Evolutionary conservation across 2,888 invertebrate genomes (phyloP), one percentile per base, ranked within the genome.

Genomic region (Morinoia aosen): DNA sequence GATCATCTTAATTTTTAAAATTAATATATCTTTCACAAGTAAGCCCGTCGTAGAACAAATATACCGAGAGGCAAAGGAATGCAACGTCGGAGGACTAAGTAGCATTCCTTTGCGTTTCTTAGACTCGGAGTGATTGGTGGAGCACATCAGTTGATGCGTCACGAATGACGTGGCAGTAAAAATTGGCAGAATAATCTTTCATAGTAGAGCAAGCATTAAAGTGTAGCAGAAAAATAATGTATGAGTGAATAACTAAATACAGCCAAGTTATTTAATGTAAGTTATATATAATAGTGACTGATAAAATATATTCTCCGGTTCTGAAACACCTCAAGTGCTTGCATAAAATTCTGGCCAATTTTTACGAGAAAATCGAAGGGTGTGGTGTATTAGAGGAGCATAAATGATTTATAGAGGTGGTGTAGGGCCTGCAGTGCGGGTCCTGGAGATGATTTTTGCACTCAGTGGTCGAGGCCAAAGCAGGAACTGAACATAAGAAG

Each of bases 401-500:
- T 10, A 19, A 16, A 76, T 76, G 76, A 33, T 33, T 25, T 33
- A 25, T 76, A 25, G 76, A 33, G 25, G 25, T 16, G 10, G 76
- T 33, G 25, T 3, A 76, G 76, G 25, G 25, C 19, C 33, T 76
- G 76, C 25, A 33, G 76, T 76, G 33, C 8, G 25, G 19, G 76
- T 33, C 33, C 25, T 76, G 10, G 76, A 76, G 76, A 76, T 76
- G 76, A 76, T 76, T 76, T 76, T 76, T 76, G 19, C 16, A 76
- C 76, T 10, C 33, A 76, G 76, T 33, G 33, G 10, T 76, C 33
- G 76, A 76, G 76, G 25, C 76, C 25, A 76, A 33, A 76, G 76
- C 76, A 90, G 40, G 33, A 90, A 90, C 90, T 90, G 40, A 90
- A 40, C 40, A 90, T 40, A 90, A 90, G 90, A 90, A 90, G 90